Percentiles rank a stretch among this genome's conserved stretches.
These are phyloP conservation scores for Orthosia cruda DNA, from an alignment of 2,888 invertebrate species.

Conservation along the genomic window DNA sequence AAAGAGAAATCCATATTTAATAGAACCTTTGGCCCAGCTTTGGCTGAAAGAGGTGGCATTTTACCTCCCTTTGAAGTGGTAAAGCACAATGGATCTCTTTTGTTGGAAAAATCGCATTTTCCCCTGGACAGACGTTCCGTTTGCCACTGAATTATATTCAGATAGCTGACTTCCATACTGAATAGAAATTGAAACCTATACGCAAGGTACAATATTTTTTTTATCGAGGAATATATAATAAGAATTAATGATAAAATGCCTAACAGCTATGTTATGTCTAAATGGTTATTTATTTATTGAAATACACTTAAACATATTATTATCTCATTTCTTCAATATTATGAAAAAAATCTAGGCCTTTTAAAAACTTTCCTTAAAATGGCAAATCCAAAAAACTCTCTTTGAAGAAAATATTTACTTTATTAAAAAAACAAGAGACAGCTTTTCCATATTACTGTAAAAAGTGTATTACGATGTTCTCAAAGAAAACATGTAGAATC, in stretches of 20 bases:
- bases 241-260: neutral
- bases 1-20: constrained; percentile 39
- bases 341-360: neutral
- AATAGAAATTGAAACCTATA: constrained; percentile 71
- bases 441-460: constrained; percentile 11
- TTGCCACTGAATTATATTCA: constrained; percentile 77
- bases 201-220: constrained; percentile 67
- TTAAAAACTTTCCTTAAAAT: neutral
- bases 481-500: constrained; percentile 26
- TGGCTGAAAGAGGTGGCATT: constrained; percentile 68
- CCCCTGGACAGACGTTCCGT: constrained; percentile 68
- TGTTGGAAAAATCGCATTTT: constrained; percentile 79
- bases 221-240: neutral
- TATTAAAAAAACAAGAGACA: neutral
- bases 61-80: constrained; percentile 73
- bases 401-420: constrained; percentile 7
- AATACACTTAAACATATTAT: too few species aligned
- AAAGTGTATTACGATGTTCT: neutral
- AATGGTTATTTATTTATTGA: neutral
- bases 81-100: constrained; percentile 76
- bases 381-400: neutral
- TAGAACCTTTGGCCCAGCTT: constrained; percentile 57
- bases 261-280: neutral
- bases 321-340: too few species aligned
- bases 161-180: constrained; percentile 79